Conservation (phyloP, 1,140 invertebrate species). For the Drosophila rufa region DNA sequence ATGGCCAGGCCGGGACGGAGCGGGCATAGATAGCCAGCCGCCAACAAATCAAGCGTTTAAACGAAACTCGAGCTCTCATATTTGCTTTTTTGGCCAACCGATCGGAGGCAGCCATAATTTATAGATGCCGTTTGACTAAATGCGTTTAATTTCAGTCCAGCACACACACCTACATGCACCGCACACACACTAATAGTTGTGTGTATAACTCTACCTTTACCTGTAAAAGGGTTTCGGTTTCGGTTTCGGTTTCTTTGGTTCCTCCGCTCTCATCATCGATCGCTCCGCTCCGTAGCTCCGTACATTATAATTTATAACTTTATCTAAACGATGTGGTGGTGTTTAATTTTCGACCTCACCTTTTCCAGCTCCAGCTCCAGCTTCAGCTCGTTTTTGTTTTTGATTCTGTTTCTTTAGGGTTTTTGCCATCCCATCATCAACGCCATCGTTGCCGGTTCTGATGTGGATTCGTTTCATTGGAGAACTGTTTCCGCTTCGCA, state of each 20-base stretch:
- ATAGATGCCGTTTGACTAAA: constrained; percentile 84
- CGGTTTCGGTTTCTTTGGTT: constrained; percentile 43
- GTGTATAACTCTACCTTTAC: constrained; percentile 14
- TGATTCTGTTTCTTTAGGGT: constrained; percentile 35
- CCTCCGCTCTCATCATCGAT: constrained; percentile 64
- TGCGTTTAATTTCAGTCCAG: constrained; percentile 76
- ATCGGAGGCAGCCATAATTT: constrained; percentile 69
- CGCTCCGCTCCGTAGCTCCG: constrained; percentile 66
- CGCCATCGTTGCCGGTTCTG: constrained; percentile 36
- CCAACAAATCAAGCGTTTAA: constrained; percentile 81
- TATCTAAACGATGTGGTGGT: constrained; percentile 84
- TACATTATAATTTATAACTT: constrained; percentile 84
- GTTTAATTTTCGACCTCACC: constrained; percentile 84
- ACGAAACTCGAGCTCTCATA: constrained; percentile 74
- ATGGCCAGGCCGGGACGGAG: not conserved
- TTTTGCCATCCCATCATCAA: constrained; percentile 41
- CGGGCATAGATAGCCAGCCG: constrained; percentile 29
- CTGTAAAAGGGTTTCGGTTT: constrained; percentile 59
- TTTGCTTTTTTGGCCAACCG: constrained; percentile 34
- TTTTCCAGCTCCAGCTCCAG: constrained; percentile 65
- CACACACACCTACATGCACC: constrained; percentile 37
- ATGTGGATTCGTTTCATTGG: constrained; percentile 58
- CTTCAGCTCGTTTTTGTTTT: constrained; percentile 41
- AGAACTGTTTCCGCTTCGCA: constrained; percentile 78
- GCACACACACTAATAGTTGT: constrained; percentile 15